Evolutionary conservation across 2,797 vertebrate species (phyloP).

Genomic region (Alfaro cultratus): DNA sequence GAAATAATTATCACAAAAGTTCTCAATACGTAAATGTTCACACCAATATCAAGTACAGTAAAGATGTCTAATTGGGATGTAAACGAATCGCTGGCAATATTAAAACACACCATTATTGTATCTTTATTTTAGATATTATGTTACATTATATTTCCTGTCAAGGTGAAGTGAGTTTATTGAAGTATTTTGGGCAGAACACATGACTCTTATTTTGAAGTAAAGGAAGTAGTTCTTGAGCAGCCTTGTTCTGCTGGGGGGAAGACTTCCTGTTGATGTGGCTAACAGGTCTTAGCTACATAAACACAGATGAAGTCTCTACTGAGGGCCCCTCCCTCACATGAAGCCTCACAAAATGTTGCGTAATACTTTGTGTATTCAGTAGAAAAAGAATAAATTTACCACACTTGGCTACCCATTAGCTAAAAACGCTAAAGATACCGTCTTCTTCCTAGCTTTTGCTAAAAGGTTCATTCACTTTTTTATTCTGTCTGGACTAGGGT

Average conservation of each 20-base stretch:
- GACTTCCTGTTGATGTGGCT: background rate
- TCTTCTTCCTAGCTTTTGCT: background rate
- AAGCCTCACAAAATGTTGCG: background rate
- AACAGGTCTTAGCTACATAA: background rate
- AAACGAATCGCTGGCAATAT: background rate
- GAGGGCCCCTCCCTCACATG: no score
- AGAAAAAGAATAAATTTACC: background rate
- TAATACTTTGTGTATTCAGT: background rate
- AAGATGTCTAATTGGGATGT: background rate
- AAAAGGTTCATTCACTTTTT: background rate
- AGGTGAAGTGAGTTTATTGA: background rate
- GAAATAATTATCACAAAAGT: background rate
- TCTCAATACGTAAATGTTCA: background rate
- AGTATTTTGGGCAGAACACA: background rate
- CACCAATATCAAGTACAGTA: background rate
- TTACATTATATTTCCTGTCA: background rate
- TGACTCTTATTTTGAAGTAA: background rate
- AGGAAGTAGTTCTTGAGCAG: background rate
- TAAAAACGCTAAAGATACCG: background rate
- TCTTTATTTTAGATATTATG: background rate
- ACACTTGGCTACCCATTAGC: background rate
- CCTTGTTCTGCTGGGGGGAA: background rate
- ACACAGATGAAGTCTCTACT: background rate
- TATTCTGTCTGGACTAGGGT: background rate
- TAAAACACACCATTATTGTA: background rate